Percentiles rank a stretch among this genome's conserved stretches.
These are phyloP conservation scores for Setipinna tenuifilis DNA, from an alignment of 2,797 vertebrate species.

Conservation along the genomic window DNA sequence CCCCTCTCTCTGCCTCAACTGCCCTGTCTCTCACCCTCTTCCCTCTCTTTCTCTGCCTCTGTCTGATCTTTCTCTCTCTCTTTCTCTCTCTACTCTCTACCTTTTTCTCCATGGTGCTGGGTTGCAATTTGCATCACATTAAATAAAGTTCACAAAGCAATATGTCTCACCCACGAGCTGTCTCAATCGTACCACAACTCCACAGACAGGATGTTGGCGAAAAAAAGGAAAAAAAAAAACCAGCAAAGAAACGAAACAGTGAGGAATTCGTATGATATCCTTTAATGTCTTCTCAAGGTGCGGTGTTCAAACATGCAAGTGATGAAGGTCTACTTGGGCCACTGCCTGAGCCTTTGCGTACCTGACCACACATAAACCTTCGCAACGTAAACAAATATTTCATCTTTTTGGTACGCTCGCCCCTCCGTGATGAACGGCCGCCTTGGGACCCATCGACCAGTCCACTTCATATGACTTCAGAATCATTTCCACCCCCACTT, in stretches of 20 bases:
- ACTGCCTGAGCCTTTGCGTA: background rate
- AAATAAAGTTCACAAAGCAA: background rate
- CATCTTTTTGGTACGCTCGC: slow-evolving; percentile 4
- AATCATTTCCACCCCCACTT: background rate
- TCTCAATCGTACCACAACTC: slow-evolving; percentile 16
- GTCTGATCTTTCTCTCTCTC: background rate
- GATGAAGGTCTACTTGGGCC: slow-evolving; percentile 49
- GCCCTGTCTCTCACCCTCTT: background rate
- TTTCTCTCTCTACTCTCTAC: background rate
- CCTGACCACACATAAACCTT: slow-evolving; percentile 35
- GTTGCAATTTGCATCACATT: background rate
- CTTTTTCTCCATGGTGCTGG: background rate
- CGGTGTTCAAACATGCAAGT: slow-evolving; percentile 56
- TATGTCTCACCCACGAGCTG: background rate
- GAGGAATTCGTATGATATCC: slow-evolving; percentile 50
- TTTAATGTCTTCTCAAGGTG: slow-evolving; percentile 44
- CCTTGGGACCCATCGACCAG: slow-evolving; percentile 4
- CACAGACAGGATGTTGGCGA: slow-evolving; percentile 41
- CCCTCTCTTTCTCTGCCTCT: background rate
- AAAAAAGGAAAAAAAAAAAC: background rate
- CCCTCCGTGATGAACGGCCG: background rate
- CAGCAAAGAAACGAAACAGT: background rate
- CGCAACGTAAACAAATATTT: slow-evolving; percentile 17
- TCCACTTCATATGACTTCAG: background rate
- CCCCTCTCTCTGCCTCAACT: background rate